These are phyloP conservation scores for Enoplolaimus lenunculus DNA, from an alignment of 2,888 invertebrate species.

Conservation along the genomic window DNA sequence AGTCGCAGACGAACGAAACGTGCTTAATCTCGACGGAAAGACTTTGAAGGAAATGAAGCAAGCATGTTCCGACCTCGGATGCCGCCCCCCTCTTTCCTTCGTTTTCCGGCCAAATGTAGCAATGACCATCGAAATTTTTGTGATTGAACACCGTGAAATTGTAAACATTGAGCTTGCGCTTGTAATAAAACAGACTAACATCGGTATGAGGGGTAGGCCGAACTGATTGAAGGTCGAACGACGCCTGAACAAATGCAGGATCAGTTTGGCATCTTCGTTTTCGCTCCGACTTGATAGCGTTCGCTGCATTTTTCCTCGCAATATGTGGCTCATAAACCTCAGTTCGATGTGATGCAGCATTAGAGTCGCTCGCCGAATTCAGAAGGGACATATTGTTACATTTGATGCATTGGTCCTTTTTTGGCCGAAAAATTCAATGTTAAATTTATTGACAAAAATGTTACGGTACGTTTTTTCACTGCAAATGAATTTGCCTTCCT, in stretches of 20 bases:
- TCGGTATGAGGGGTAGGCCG: constrained; percentile 14
- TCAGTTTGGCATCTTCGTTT: not conserved
- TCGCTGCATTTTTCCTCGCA: not conserved
- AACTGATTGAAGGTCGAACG: constrained; percentile 20
- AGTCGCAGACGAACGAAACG: constrained; percentile 16
- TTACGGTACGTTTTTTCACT: not conserved
- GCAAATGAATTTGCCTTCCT: not conserved
- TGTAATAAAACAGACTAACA: constrained; percentile 20
- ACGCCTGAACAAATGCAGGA: not conserved
- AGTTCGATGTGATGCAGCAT: not conserved
- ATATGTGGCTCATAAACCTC: not conserved
- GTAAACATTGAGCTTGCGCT: constrained; percentile 20
- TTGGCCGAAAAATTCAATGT: constrained; percentile 18
- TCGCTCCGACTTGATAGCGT: constrained; percentile 8
- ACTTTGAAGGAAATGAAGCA: constrained; percentile 3
- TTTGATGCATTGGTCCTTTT: constrained; percentile 18
- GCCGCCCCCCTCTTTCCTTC: constrained; percentile 17
- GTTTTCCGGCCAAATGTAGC: constrained; percentile 18
- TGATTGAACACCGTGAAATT: constrained; percentile 15
- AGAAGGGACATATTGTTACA: not conserved
- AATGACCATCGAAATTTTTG: constrained; percentile 17
- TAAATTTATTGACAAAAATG: constrained; percentile 18
- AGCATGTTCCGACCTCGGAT: constrained; percentile 18
- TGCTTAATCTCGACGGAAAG: constrained; percentile 1
- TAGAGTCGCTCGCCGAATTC: not conserved